Base-by-base conservation (phyloP, 2,797 vertebrate species). In the Darevskia nairensis region DNA sequence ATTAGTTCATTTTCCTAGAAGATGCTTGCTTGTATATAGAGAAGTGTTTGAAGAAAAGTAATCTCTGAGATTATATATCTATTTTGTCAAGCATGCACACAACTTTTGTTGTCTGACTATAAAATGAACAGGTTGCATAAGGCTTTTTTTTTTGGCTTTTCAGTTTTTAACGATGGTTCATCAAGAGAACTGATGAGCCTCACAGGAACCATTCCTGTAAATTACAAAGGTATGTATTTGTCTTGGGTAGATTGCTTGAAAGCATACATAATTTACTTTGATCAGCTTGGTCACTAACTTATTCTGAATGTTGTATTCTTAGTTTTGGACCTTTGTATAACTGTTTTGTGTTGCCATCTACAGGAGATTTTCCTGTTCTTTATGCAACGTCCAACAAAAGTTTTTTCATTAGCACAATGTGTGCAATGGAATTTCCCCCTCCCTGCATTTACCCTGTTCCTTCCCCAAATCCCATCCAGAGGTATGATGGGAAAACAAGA, bases 101-200 rank as follows among this genome's bases (percentile, higher is more conserved):
- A 11, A 2, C 50, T 44, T 2, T 0, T 79, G 8, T 81, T 61
- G 85, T 3, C 8, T 75, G 44, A 78, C 69, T 7, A 6, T n/a
- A 89, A 35, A 29, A 29, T 76, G 25, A 85, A 77, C 0, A 86
- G 0, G 0, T 1, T 86, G 79, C 41, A 21, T 81, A 90, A 92
- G 46, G 8, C 0, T 90, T 0, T 10, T 95, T 93, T 92, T 13
- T 93, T 92, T 15, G 15, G 13, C 77, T 74, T 91, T 94, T 86
- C 95, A 99, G 99, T 99, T 94, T 99, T 99, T 96, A 99, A 99
- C 41, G 98, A 99, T 93, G 99, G 99, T 69, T 98, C 98, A 80
- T 97, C 98, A 55, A 98, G 98, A 92, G 98, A 99, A 93, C 94
- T 99, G 93, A 98, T 99, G 98, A 99, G 98, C 95, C 97, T 99